Conservation (phyloP, 2,888 invertebrate genomes). For the Eucera pruinosa region DNA sequence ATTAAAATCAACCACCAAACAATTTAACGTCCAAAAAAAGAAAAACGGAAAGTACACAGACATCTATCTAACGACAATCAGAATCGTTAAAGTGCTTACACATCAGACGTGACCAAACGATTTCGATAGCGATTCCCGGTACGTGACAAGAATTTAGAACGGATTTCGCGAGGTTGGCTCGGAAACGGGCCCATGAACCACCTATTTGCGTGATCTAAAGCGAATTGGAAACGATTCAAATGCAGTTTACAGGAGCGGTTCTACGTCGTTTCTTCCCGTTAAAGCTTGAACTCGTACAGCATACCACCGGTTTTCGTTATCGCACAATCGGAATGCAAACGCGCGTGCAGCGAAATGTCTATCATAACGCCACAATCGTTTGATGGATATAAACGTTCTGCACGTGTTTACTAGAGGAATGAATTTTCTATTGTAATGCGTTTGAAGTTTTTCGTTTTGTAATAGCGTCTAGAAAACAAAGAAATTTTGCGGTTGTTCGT, state of each 20-base stretch:
- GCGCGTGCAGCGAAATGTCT: constrained; percentile 15
- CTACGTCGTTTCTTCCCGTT: neutral
- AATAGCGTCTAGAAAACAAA: neutral
- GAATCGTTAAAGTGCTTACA: neutral
- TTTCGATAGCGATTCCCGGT: neutral
- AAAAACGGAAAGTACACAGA: neutral
- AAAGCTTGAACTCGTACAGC: neutral
- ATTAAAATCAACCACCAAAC: constrained; percentile 1
- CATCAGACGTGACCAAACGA: neutral
- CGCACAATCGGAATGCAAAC: constrained; percentile 31
- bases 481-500: too few relatives aligned
- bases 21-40: neutral
- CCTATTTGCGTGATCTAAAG: constrained; percentile 21
- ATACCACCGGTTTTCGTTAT: constrained; percentile 10
- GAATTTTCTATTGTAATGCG: neutral
- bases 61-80: neutral
- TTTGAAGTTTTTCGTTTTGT: neutral
- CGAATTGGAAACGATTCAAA: constrained; percentile 11
- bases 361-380: constrained; percentile 14
- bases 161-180: neutral
- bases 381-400: constrained; percentile 21
- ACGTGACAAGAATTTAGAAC: constrained; percentile 16
- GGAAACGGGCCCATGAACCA: neutral
- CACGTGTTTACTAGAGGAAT: neutral
- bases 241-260: neutral